Base-by-base conservation (phyloP, 2,888 invertebrate species). In the Bembecia ichneumoniformis region DNA sequence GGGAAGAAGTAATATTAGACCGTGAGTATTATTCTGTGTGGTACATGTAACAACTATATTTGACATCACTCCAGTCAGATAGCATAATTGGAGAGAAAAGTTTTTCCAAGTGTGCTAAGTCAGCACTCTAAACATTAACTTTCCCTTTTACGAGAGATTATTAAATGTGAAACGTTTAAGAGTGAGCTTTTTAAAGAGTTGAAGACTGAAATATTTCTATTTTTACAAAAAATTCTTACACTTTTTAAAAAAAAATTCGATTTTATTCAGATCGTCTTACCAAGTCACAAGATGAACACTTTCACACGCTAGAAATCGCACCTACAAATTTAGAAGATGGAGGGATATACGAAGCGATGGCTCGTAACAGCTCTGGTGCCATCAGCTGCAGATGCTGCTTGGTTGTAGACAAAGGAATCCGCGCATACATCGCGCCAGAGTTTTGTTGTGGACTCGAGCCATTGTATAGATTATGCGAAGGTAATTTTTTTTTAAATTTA, bases 221-320 rank as follows among this genome's bases (percentile, higher is more conserved):
- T n/a, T n/a, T n/a, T n/a, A n/a, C n/a, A n/a, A n/a, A n/a, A 3
- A 3, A 17, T 4, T 17, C 4, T 2, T 17, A 17, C 17, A 17
- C 17, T 3, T 17, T 17, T 17, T 17, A 17, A 17, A 20, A 36
- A 40, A 13, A 40, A 3, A n/a, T n/a, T 28, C 9, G 28, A 28
- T 40, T 40, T 40, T 40, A 40, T n/a, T 40, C 40, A 44, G 44
- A 44, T 44, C 89, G 90, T 0, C 89, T 88, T 59, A 76, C 83
- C 3, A 90, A 90, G 58, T 91, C 89, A 56, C 88, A 90, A 55
- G 94, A 94, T 51, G 93, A 94, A 40, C 90, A 91, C 58, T 96
- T 97, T 80, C 92, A 94, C 69, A 96, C 97, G 0, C 77, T 98
- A 55, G 96, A 97, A 76, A 93, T 98, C 51, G 91, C 91, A 3